Percentiles rank a stretch among this genome's conserved stretches.
Conservation (phyloP, 2,113 vertebrate genomes). For the Nyctibius bracteatus region DNA sequence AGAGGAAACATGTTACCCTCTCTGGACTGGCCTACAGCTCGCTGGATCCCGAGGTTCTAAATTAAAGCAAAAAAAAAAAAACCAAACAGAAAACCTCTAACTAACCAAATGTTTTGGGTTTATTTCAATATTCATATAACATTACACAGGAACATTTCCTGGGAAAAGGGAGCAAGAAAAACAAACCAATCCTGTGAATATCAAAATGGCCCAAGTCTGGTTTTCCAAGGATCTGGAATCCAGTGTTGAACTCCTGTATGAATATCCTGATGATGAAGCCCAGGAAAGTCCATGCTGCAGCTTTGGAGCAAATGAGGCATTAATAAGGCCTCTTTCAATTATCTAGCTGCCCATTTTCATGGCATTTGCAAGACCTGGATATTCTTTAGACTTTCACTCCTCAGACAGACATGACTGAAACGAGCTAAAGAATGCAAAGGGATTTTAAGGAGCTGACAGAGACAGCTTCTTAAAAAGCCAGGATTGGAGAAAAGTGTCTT, state of each 20-base stretch:
- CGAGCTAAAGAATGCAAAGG: background rate
- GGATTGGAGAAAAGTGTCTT: background rate
- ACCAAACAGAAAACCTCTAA: background rate
- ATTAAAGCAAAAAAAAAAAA: background rate
- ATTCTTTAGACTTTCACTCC: background rate
- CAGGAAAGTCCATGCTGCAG: background rate
- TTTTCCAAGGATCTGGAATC: background rate
- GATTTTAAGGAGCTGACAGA: background rate
- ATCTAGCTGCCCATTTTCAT: background rate
- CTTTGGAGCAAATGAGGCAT: background rate
- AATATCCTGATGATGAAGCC: background rate
- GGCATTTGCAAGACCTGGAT: background rate
- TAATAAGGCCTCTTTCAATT: background rate
- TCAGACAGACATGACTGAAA: background rate
- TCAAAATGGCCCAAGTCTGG: background rate
- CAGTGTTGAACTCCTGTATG: background rate
- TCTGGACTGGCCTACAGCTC: slow-evolving; percentile 72
- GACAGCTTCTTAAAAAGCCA: background rate
- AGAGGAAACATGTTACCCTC: slow-evolving; percentile 79
- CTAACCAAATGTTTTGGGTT: background rate
- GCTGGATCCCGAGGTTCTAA: slow-evolving; percentile 83
- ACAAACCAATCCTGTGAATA: background rate
- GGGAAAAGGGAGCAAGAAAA: background rate
- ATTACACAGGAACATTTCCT: background rate
- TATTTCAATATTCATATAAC: background rate